These are phyloP conservation scores for Collichthys lucidus DNA, from an alignment of 2,113 vertebrate species.

Conservation along the genomic window DNA sequence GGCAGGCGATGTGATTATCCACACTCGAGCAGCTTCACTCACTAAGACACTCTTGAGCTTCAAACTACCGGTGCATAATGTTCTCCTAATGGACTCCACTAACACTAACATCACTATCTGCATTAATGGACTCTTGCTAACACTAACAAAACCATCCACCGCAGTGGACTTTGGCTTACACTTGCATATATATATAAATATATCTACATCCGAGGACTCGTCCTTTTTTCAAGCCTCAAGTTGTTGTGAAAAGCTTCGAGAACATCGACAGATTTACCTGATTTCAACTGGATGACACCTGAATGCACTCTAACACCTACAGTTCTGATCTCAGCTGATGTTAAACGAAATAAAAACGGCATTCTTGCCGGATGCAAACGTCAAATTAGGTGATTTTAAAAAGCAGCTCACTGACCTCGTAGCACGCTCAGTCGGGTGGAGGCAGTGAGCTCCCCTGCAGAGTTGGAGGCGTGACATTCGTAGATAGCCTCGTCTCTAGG, in stretches of 20 bases:
- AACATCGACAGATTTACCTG: background rate
- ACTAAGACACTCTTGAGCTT: conserved; percentile 76
- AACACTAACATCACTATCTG: conserved; percentile 77
- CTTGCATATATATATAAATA: conserved; percentile 6
- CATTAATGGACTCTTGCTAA: conserved; percentile 76
- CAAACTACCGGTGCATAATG: conserved; percentile 77
- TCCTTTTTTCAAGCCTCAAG: background rate
- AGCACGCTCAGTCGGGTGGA: conserved; percentile 95
- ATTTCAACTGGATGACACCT: background rate
- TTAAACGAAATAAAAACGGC: background rate
- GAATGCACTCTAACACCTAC: background rate
- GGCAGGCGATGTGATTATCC: conserved; percentile 78
- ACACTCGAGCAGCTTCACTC: conserved; percentile 77
- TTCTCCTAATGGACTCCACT: conserved; percentile 80
- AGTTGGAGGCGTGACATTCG: conserved; percentile 97
- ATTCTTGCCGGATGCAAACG: background rate
- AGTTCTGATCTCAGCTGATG: background rate
- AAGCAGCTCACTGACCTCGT: conserved; percentile 86
- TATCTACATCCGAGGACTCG: background rate
- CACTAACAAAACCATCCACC: conserved; percentile 54
- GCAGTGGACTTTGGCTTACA: conserved; percentile 37
- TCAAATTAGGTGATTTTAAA: background rate
- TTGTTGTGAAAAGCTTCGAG: background rate
- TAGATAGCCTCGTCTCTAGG: conserved; percentile 98
- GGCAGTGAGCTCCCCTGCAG: conserved; percentile 94